Conservation (phyloP, 1,140 invertebrate species). For the Drosophila sp. region DNA sequence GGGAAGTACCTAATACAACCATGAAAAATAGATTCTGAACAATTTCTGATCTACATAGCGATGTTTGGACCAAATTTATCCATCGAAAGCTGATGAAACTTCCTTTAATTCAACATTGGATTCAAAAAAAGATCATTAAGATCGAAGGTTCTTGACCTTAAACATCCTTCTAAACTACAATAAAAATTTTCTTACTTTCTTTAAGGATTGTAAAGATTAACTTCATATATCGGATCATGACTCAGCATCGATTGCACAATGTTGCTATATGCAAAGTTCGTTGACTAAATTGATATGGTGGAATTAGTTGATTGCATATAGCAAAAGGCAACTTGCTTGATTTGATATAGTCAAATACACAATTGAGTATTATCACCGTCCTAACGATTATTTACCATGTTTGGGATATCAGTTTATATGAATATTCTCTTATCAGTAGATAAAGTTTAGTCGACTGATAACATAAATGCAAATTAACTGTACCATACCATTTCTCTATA, state of each 20-base stretch:
- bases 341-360: slow-evolving; percentile 6
- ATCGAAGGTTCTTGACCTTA: too few species aligned
- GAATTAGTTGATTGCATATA: slow-evolving; percentile 1
- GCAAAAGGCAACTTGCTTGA: background rate
- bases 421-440: slow-evolving; percentile 4
- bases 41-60: too few species aligned
- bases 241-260: too few species aligned
- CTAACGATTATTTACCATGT: slow-evolving; percentile 4
- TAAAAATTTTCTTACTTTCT: too few species aligned
- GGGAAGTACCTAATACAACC: background rate
- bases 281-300: slow-evolving; percentile 1
- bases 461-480: slow-evolving; percentile 2
- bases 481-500: background rate
- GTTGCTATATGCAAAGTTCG: background rate
- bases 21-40: background rate
- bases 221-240: too few species aligned
- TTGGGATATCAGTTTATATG: background rate
- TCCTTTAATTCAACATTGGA: too few species aligned
- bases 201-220: too few species aligned
- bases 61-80: too few species aligned
- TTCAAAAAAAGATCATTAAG: too few species aligned
- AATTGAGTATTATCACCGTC: slow-evolving; percentile 2
- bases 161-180: too few species aligned
- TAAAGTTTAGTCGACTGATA: slow-evolving; percentile 5
- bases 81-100: too few species aligned